Evolutionary conservation across 2,888 invertebrate species (phyloP), one percentile per base, ranked within the genome.

Genomic region (Acanthopleura granulata): DNA sequence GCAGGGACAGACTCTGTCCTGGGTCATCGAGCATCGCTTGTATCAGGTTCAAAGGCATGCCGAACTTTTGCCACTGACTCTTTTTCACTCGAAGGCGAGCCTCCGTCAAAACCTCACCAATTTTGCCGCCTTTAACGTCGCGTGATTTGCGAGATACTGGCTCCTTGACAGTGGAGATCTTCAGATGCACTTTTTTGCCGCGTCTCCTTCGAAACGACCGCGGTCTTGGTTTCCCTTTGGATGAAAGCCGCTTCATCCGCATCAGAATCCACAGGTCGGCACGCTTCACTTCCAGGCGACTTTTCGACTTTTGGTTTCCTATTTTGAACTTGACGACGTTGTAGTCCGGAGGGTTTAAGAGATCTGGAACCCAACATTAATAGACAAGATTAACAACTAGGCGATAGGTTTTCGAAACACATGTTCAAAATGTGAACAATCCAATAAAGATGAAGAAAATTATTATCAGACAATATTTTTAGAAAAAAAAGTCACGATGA

Each of bases 51-150:
- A 78, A 75, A 3, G 78, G 78, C 30, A 78, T 72, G 15, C 75
- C 72, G 25, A 78, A 62, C 62, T 78, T 78, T 72, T 76, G 78
- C 78, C 78, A 78, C 51, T 75, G 70, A 16, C 75, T 78, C 29
- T 73, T 73, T 51, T 73, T 74, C 57, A 78, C 78, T 27, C 62
- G 76, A 29, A 76, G 76, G n/a, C 78, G 62, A 11, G 76, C 71
- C 51, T 78, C 74, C 18, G 78, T 78, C 57, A 78, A 73, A 18
- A 73, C 40, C 40, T 40, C 4, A 9, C 40, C 40, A 62, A 4
- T 62, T 66, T 18, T 75, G 61, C 22, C 57, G 62, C 77, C 72
- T 29, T 76, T 69, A 50, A 40, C 40, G 40, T 40, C 40, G 9
- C 40, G 40, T 40, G 40, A 40, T 9, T 40, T 40, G 9, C 40